phyloP scores from a whole-genome alignment of 92 coral and sea anemone genomes.

The Meandrina meandrites region DNA sequence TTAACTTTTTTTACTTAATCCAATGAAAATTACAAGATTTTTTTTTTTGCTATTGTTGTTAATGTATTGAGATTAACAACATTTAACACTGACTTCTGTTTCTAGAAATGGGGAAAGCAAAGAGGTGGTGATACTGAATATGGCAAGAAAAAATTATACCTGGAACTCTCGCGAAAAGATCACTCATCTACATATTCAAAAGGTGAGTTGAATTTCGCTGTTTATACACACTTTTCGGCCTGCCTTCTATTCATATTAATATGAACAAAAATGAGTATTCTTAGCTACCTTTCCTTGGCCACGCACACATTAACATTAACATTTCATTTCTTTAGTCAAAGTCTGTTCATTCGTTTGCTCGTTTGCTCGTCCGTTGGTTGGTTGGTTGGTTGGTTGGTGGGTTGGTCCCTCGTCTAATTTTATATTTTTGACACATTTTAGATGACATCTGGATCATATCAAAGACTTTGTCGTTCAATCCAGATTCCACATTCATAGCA shows the following conservation, averaged over 20 bases:
- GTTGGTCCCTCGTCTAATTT: too few species aligned
- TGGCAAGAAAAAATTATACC: conserved; percentile 67
- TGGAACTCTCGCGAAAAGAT: conserved; percentile 80
- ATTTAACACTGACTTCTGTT: not conserved
- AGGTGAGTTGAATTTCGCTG: conserved; percentile 44
- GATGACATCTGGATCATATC: conserved; percentile 98
- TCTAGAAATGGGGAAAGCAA: conserved; percentile 36
- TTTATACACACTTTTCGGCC: not conserved
- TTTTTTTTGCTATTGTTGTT: not conserved
- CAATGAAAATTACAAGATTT: too few species aligned
- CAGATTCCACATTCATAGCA: conserved; percentile 76
- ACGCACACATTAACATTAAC: too few species aligned
- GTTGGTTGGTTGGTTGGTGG: too few species aligned
- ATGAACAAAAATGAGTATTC: too few species aligned
- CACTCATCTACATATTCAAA: conserved; percentile 82
- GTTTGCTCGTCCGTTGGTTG: not conserved
- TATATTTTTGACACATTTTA: conserved; percentile 8
- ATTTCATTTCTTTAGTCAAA: too few species aligned
- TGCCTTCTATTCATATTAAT: not conserved
- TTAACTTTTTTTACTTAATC: too few species aligned
- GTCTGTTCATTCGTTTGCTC: not conserved
- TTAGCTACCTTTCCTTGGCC: too few species aligned
- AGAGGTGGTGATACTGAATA: not conserved
- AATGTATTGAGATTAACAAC: not conserved
- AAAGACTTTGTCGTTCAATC: conserved; percentile 68